A percentile compares a stretch with the other conserved stretches of the same genome.
These are phyloP conservation scores for Phoeniculus purpureus DNA, from an alignment of 2,797 vertebrate species.

Conservation along the genomic window DNA sequence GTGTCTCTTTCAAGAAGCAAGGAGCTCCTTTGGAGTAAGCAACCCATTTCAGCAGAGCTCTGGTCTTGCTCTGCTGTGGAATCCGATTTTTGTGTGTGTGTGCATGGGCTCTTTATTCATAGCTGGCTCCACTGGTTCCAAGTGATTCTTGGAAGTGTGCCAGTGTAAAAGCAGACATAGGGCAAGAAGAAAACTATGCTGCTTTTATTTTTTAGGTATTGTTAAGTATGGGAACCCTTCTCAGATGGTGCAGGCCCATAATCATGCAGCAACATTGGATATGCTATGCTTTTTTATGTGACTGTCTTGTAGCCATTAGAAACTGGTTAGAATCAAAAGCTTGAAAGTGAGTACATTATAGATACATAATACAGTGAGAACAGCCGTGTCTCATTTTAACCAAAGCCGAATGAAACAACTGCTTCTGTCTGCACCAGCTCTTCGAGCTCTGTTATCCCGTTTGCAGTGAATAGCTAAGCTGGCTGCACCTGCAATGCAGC, in stretches of 20 bases:
- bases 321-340: not conserved
- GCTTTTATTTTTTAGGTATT: not conserved
- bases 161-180: not conserved
- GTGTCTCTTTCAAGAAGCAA: slow-evolving; percentile 24
- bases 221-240: not conserved
- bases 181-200: not conserved
- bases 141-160: slow-evolving; percentile 41
- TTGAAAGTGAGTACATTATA: not conserved
- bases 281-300: not conserved
- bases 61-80: slow-evolving; percentile 59
- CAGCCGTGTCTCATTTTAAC: not conserved
- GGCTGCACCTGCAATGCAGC: not conserved
- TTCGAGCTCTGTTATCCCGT: not conserved
- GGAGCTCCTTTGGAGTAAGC: slow-evolving; percentile 39
- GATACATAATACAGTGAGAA: not conserved
- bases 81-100: slow-evolving; percentile 43
- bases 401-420: not conserved
- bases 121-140: slow-evolving; percentile 30
- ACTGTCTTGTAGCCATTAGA: not conserved
- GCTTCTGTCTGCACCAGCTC: not conserved
- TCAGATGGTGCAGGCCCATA: not conserved
- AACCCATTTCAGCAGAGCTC: slow-evolving; percentile 64
- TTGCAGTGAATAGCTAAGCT: not conserved
- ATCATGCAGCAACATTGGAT: rapidly evolving
- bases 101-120: slow-evolving; percentile 50